phyloP scores from a whole-genome alignment of 1,140 invertebrate genomes.

The Popillia japonica region DNA sequence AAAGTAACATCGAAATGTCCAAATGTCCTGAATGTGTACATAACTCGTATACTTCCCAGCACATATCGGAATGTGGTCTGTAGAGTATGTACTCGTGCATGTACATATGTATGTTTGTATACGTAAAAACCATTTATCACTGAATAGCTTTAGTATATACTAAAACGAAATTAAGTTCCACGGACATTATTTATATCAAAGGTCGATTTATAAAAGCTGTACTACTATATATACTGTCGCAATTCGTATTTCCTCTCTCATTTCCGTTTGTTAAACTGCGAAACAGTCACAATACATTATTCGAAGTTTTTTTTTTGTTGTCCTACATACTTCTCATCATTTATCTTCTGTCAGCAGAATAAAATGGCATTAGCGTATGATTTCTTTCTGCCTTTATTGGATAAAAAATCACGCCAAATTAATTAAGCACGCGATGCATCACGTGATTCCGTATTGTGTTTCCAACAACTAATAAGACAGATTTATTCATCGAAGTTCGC shows the following conservation, averaged over 20 bases:
- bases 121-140: neutral
- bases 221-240: neutral
- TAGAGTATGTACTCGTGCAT: neutral
- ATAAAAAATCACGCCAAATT: too few species aligned
- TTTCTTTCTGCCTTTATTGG: too few species aligned
- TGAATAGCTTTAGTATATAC: neutral
- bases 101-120: neutral
- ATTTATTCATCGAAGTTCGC: neutral
- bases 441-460: too few species aligned
- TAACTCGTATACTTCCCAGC: too few species aligned
- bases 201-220: conserved; percentile 11
- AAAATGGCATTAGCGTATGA: too few species aligned
- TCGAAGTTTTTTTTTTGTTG: too few species aligned
- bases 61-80: neutral
- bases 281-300: neutral
- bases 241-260: conserved; percentile 6
- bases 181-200: conserved; percentile 15
- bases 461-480: too few species aligned
- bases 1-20: too few species aligned
- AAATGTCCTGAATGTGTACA: too few species aligned
- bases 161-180: conserved; percentile 3
- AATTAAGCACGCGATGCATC: too few species aligned
- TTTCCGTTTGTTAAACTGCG: conserved; percentile 10
- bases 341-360: too few species aligned
- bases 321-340: too few species aligned